phyloP scores from a whole-genome alignment of 2,888 invertebrate genomes.

The Leptopilina myrica region DNA sequence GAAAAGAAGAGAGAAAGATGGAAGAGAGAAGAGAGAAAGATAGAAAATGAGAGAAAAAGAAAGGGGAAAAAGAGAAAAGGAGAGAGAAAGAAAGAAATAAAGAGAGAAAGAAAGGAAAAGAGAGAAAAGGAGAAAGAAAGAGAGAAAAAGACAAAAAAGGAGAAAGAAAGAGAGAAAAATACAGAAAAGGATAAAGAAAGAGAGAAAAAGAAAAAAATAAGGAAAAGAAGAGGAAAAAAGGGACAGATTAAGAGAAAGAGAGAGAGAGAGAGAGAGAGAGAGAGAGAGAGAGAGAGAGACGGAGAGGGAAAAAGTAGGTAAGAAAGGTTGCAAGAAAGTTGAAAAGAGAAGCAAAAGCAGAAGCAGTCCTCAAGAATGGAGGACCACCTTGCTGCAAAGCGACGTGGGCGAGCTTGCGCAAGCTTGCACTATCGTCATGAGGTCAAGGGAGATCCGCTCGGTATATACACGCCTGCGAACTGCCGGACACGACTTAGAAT shows the following conservation, averaged over 20 bases:
- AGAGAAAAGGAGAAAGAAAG: too few species aligned
- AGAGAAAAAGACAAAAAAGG: constrained; percentile 38
- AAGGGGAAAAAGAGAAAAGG: constrained; percentile 34
- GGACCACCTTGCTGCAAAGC: constrained; percentile 70
- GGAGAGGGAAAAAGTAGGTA: constrained; percentile 45
- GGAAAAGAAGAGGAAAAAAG: too few species aligned
- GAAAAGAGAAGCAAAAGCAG: constrained; percentile 37
- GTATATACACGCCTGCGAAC: constrained; percentile 44
- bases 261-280: constrained; percentile 38
- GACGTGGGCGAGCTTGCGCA: constrained; percentile 73
- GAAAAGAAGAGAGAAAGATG: too few species aligned
- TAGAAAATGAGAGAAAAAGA: constrained; percentile 38
- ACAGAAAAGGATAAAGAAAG: neutral
- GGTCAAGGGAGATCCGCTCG: constrained; percentile 53
- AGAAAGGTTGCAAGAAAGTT: constrained; percentile 19
- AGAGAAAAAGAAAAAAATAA: too few species aligned
- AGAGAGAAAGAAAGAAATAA: neutral
- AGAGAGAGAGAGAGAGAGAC: constrained; percentile 43
- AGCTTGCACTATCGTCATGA: constrained; percentile 58
- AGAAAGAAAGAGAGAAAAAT: constrained; percentile 40
- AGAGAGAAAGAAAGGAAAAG: too few species aligned
- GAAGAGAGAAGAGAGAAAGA: constrained; percentile 42
- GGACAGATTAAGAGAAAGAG: too few species aligned
- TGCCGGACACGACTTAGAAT: constrained; percentile 43
- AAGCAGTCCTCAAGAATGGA: constrained; percentile 65